Conservation (phyloP, 2,888 invertebrate species). For the Campoplex nolae region DNA sequence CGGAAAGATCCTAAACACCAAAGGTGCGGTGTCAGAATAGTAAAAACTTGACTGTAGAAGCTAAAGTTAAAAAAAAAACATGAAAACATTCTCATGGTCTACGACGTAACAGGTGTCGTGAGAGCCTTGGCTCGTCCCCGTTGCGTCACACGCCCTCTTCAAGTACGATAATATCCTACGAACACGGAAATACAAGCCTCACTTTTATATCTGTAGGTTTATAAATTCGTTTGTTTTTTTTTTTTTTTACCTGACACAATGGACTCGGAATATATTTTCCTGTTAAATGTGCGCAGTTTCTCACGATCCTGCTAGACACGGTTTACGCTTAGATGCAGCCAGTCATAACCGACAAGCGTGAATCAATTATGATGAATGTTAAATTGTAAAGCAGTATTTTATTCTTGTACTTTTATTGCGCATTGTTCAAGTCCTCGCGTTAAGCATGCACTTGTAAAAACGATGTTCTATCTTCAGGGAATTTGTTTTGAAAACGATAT, state of each 20-base stretch:
- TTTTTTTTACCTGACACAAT: conserved; percentile 29
- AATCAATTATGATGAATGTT: neutral
- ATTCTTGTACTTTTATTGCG: neutral
- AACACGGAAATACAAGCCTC: conserved; percentile 28
- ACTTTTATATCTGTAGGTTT: neutral
- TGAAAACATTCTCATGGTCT: neutral
- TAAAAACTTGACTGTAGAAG: conserved; percentile 1
- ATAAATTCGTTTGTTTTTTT: neutral
- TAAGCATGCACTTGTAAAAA: neutral
- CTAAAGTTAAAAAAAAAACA: conserved; percentile 7
- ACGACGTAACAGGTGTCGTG: conserved; percentile 52
- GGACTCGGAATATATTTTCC: conserved; percentile 10
- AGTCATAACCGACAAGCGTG: neutral
- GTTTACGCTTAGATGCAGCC: neutral
- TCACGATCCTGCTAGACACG: conserved; percentile 25
- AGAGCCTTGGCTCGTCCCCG: conserved; percentile 31
- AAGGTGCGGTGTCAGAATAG: neutral
- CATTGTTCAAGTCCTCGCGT: neutral
- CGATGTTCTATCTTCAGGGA: neutral
- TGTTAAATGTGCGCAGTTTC: conserved; percentile 8
- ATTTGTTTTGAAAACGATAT: neutral
- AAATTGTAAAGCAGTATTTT: neutral
- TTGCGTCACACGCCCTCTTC: conserved; percentile 38
- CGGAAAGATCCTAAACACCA: neutral
- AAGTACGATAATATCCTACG: conserved; percentile 45